Base-by-base conservation (phyloP, 2,888 invertebrate genomes). In the Euplexia lucipara region DNA sequence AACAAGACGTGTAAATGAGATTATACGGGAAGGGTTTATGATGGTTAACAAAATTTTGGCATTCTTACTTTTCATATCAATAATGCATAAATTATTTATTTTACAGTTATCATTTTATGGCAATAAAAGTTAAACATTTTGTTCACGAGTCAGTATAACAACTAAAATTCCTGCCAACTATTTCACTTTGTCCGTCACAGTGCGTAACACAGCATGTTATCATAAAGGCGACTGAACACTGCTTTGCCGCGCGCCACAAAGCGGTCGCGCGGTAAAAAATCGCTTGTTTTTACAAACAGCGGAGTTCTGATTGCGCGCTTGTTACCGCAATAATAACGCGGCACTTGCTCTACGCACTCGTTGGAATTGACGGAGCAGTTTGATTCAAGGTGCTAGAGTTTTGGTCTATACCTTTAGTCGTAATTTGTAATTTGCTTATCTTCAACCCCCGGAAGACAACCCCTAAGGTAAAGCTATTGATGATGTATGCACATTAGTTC, bases 301-400 rank as follows among this genome's bases (percentile, higher is more conserved):
- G 61, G 42, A 49, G 68, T 79, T 44, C 63, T 87, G 86, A 88
- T 88, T 88, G 86, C 81, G 76, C 83, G 80, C 84, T 86, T 85
- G 88, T 86, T 84, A 81, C 82, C 83, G 74, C 85, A 82, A 79
- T 80, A 77, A 84, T 81, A 84, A 75, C 75, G 64, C 61, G 52
- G 60, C 70, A 59, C 58, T 63, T 64, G 54, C 9, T 39, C 6
- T 45, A 69, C 83, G 74, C 79, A 83, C 84, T 77, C 30, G 2
- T 53, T 14, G 9, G 3, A 3, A 42, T 12, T 48, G 22, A 57
- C 67, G 39, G 44, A 32, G 57, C 64, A 35, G n/a, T 58, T 60
- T 26, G 10, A 39, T 16, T 16, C 12, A 3, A 5, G 37, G 14
- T 12, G 0, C 0, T 9, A 35, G 4, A n/a, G 30, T 41, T 56